Evolutionary conservation across 2,797 vertebrate species (phyloP).

Genomic region (Pangasius mekongensis): DNA sequence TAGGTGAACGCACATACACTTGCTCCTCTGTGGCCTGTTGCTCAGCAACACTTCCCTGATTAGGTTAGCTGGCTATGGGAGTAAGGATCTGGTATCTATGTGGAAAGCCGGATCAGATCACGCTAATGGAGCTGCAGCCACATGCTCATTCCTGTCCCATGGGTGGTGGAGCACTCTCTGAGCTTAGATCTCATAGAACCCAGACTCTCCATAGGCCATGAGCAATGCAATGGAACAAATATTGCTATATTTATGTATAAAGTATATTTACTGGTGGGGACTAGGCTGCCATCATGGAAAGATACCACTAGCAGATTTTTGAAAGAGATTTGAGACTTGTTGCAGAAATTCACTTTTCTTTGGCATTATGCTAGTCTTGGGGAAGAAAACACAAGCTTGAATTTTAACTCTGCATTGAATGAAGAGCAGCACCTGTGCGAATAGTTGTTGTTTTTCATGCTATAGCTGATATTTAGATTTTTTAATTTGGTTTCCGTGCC

Average conservation of each 20-base stretch:
- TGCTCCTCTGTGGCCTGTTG: conserved; percentile 78
- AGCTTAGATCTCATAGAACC: conserved; percentile 44
- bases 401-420: neutral
- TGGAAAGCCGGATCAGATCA: conserved; percentile 58
- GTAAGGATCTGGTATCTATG: conserved; percentile 56
- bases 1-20: conserved; percentile 53
- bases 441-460: neutral
- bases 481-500: neutral
- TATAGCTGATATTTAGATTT: neutral
- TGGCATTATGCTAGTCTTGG: neutral
- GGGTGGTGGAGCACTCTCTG: conserved; percentile 49
- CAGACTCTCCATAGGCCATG: conserved; percentile 37
- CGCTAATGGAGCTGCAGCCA: conserved; percentile 67
- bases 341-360: neutral
- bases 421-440: neutral
- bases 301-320: neutral
- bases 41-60: conserved; percentile 83
- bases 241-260: neutral
- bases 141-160: conserved; percentile 54
- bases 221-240: conserved; percentile 14
- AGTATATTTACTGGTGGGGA: neutral
- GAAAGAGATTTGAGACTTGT: neutral
- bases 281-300: neutral
- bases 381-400: neutral
- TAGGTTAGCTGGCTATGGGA: conserved; percentile 73